Evolutionary conservation across 2,888 invertebrate species (phyloP), one percentile per base, ranked within the genome.

Genomic region (Zelleria hepariella): DNA sequence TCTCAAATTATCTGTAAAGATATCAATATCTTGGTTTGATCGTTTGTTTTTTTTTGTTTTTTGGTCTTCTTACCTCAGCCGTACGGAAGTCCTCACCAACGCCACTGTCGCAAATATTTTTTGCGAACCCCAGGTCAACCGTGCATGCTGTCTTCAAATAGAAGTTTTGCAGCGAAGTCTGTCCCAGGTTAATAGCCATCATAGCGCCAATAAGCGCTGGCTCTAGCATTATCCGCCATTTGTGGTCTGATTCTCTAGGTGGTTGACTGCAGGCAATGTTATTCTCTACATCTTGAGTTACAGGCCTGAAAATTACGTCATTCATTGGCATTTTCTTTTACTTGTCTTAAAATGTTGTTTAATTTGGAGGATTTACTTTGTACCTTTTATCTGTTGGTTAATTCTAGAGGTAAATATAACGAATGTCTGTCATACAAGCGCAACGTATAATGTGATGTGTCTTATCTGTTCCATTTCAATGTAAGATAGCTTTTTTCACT

Each of bases 91-190:
- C 80, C 53, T 80, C 81, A 8, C 82, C 84, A 0, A 82, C 82
- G 4, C 86, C 85, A 63, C 91, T 92, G 60, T 90, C 89, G 70
- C 94, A 94, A 4, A 93, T 87, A 66, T 91, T 88, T 53, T 89
- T 82, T 1, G 91, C 76, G 66, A 92, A 91, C 0, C 82, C 88
- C 62, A 94, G 79, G 71, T 94, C 94, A 5, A 94, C 92, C 26
- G 92, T 85, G 67, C 94, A 94, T 0, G 94, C 94, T 66, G 94
- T 94, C 67, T 93, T 92, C 62, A 94, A 79, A 71, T 93, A 93
- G 60, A 94, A 84, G 74, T 94, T 94, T 74, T 94, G 94, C 15
- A 93, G 89, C 7, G 93, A 93, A n/a, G 94, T 85, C 66, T 92
- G 91, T 0, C 93, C 92, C 18, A 88, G 70, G 67, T 85, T 86